phyloP scores from a whole-genome alignment of 2,888 invertebrate genomes.

The Pogonocherus hispidulus region DNA sequence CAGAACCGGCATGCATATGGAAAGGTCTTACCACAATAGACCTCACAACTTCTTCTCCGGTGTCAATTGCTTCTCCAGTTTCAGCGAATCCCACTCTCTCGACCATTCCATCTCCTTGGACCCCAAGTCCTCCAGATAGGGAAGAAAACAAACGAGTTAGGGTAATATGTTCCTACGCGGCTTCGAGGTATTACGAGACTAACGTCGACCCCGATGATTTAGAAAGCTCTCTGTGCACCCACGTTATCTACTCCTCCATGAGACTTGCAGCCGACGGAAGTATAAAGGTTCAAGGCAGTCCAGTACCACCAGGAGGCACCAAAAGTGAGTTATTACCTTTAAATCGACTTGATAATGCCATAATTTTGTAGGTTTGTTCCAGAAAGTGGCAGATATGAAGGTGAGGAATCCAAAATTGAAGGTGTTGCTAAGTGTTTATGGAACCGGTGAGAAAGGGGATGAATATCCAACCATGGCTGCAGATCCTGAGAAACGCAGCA shows the following conservation, averaged over 20 bases:
- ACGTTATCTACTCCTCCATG: constrained; percentile 1
- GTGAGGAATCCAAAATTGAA: not conserved
- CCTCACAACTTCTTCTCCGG: too few relatives aligned
- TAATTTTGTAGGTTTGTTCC: constrained; percentile 1
- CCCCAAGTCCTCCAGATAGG: not conserved
- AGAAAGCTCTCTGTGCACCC: constrained; percentile 2
- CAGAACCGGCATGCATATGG: not conserved
- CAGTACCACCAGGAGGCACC: not conserved
- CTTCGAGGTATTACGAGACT: not conserved
- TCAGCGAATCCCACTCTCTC: not conserved
- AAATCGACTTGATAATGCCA: too few relatives aligned
- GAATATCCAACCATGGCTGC: not conserved
- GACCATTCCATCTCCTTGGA: not conserved
- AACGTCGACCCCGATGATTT: constrained; percentile 18
- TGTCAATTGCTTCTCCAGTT: not conserved
- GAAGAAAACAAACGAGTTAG: not conserved
- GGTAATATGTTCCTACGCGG: not conserved
- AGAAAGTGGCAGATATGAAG: not conserved
- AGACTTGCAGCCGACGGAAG: not conserved
- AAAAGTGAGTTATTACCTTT: not conserved
- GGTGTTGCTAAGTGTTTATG: not conserved
- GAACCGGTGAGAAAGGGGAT: not conserved
- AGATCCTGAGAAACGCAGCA: not conserved
- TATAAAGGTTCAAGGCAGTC: not conserved
- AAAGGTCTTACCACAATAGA: not conserved